Conservation (phyloP, 1,140 invertebrate genomes). For the Hormaphis cornu region DNA sequence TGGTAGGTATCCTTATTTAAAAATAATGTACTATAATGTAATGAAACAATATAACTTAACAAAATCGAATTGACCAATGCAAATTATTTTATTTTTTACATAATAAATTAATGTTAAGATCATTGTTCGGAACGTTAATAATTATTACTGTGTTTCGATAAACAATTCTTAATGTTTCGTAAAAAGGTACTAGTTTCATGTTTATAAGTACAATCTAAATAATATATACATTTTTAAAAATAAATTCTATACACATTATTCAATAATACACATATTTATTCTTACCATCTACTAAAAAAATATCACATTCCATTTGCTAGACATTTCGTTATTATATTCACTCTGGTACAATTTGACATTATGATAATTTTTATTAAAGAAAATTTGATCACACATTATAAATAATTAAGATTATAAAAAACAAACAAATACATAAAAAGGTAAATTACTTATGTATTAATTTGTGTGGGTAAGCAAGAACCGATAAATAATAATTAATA, state of each 20-base stretch:
- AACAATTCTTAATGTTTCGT: neutral
- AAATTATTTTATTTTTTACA: constrained; percentile 1
- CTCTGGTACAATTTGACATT: neutral
- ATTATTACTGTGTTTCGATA: neutral
- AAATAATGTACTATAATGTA: constrained; percentile 5
- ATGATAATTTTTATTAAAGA: constrained; percentile 13
- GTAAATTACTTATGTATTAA: neutral
- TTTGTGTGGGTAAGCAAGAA: neutral
- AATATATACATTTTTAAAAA: neutral
- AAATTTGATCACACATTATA: neutral
- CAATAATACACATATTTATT: neutral
- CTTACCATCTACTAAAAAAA: constrained; percentile 5
- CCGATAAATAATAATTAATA: neutral
- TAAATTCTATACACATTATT: neutral
- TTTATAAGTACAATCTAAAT: neutral
- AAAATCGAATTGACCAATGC: neutral
- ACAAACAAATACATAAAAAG: neutral
- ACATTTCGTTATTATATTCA: neutral
- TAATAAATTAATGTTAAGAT: neutral
- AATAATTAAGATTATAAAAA: neutral
- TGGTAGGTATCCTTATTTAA: constrained; percentile 4
- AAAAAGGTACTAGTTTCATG: neutral
- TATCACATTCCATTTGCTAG: constrained; percentile 18
- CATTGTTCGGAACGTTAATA: neutral
- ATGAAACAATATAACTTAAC: neutral